A percentile compares a stretch with the other conserved stretches of the same genome.
Evolutionary conservation across 2,113 vertebrate species (phyloP).

Genomic region (Anoura caudifer): DNA sequence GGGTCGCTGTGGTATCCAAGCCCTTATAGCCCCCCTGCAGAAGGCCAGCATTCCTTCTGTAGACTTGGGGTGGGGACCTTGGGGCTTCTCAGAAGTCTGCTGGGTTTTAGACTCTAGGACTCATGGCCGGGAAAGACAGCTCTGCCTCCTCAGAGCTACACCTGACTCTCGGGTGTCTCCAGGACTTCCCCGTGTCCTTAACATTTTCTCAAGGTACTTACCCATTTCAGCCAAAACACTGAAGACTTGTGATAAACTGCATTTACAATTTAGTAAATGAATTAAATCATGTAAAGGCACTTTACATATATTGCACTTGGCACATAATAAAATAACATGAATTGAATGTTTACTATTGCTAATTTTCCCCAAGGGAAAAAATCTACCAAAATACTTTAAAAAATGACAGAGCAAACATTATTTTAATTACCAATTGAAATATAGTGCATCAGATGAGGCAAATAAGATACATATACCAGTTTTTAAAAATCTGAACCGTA

Average conservation of each 20-base stretch:
- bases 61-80: neutral
- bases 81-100: neutral
- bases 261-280: neutral
- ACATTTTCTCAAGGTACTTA: neutral
- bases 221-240: neutral
- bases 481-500: conserved; percentile 28
- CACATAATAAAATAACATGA: neutral
- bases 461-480: conserved; percentile 49
- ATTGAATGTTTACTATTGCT: neutral
- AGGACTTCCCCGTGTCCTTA: neutral
- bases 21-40: neutral
- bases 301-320: neutral
- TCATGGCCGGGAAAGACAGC: neutral
- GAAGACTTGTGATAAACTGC: neutral
- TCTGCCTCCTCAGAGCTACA: neutral
- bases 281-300: neutral
- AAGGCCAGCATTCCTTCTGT: neutral
- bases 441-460: conserved; percentile 55
- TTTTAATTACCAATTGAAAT: conserved; percentile 58
- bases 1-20: neutral
- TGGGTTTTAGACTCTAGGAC: neutral
- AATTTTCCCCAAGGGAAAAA: neutral
- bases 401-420: conserved; percentile 15
- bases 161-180: neutral
- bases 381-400: neutral